Evolutionary conservation across 1,140 invertebrate species (phyloP).

Genomic region (Fopius arisanus): DNA sequence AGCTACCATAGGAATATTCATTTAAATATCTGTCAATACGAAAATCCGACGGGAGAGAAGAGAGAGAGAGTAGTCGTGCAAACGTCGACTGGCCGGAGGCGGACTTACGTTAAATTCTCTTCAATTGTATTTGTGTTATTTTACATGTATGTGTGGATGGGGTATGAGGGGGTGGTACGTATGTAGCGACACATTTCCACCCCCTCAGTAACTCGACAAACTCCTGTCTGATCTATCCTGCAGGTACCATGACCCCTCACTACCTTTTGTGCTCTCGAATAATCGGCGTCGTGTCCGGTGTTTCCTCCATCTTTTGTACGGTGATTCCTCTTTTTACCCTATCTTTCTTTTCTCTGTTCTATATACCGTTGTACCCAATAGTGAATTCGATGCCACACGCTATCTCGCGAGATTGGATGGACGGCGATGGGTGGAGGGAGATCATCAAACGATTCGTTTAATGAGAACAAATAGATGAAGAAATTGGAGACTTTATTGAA

Average conservation of each 20-base stretch:
- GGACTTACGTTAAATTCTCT: slow-evolving; percentile 47
- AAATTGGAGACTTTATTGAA: background rate
- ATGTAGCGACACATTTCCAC: slow-evolving; percentile 12
- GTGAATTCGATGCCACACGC: background rate
- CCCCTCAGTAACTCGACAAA: slow-evolving; percentile 14
- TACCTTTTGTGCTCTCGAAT: slow-evolving; percentile 36
- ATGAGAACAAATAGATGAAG: too few relatives aligned
- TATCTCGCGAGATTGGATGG: background rate
- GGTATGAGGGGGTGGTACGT: background rate
- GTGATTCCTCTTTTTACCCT: background rate
- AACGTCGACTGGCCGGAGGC: slow-evolving; percentile 35
- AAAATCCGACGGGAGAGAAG: slow-evolving; percentile 39
- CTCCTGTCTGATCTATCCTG: slow-evolving; percentile 30
- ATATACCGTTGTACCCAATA: background rate
- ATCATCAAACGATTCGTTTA: too few relatives aligned
- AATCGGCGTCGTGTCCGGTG: slow-evolving; percentile 27
- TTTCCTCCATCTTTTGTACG: slow-evolving; percentile 28
- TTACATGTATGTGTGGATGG: slow-evolving; percentile 18
- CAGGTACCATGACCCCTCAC: slow-evolving; percentile 25
- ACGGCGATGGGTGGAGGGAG: background rate
- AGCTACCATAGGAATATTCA: slow-evolving; percentile 55
- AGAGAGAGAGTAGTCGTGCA: background rate
- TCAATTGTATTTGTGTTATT: slow-evolving; percentile 34
- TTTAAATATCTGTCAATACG: slow-evolving; percentile 65
- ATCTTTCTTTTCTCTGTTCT: background rate